Evolutionary conservation across 2,797 vertebrate species (phyloP).

Genomic region (Melanotaenia maccullochi): DNA sequence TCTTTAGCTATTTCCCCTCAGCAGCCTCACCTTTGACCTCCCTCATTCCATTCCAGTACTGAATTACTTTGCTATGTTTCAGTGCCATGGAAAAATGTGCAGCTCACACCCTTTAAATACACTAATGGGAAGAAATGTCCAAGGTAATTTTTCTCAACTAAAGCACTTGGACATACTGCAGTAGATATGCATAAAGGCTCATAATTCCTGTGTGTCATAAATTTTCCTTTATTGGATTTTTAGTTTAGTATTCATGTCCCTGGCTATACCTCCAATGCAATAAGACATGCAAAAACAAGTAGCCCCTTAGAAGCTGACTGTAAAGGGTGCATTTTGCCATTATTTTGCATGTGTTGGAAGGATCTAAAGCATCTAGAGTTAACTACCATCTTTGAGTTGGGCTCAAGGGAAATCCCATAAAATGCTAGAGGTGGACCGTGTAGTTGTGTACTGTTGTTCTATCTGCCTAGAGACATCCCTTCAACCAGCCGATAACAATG

Average conservation of each 20-base stretch:
- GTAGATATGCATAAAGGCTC: not conserved
- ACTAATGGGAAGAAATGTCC: slow-evolving; percentile 25
- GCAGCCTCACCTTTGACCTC: slow-evolving; percentile 78
- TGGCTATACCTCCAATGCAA: slow-evolving; percentile 8
- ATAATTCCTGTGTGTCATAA: not conserved
- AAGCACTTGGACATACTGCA: not conserved
- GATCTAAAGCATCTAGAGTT: slow-evolving; percentile 33
- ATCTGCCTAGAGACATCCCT: slow-evolving; percentile 47
- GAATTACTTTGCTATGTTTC: slow-evolving; percentile 69
- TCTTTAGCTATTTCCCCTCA: slow-evolving; percentile 69
- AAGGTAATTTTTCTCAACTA: slow-evolving; percentile 20
- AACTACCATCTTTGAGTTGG: slow-evolving; percentile 17
- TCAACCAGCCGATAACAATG: slow-evolving; percentile 27
- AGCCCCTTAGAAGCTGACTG: slow-evolving; percentile 49
- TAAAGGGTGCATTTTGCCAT: slow-evolving; percentile 33
- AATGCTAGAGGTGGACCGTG: slow-evolving; percentile 57
- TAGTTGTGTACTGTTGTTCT: slow-evolving; percentile 44
- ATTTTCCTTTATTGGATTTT: slow-evolving; percentile 11
- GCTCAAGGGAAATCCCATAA: slow-evolving; percentile 54
- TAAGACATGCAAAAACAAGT: slow-evolving; percentile 40
- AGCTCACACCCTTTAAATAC: slow-evolving; percentile 45
- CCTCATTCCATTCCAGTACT: slow-evolving; percentile 74
- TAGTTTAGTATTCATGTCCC: not conserved
- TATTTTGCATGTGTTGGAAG: slow-evolving; percentile 26
- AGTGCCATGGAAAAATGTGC: slow-evolving; percentile 47